Base-by-base conservation (phyloP, 2,888 invertebrate species). In the Dryadula phaetusa region DNA sequence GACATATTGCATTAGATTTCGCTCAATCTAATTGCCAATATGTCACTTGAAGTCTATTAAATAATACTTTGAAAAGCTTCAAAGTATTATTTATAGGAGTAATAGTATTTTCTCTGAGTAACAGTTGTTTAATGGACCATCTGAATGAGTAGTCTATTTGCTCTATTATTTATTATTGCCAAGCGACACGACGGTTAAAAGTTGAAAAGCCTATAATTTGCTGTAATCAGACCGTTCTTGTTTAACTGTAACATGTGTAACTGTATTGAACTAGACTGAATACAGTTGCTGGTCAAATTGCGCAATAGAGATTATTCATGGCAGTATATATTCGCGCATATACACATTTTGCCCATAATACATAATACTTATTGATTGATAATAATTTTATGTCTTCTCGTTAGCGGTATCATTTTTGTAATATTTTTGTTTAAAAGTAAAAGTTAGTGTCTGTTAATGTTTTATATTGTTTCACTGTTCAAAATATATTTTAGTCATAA, bases 231-330 rank as follows among this genome's bases (percentile, higher is more conserved):
- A 66, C 71, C 72, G 70, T 66, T 72, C 66, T 60, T 64, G 72
- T 71, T 72, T 66, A 63, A 66, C 66, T 62, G 67, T 67, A 62
- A 64, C 47, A 46, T 67, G 66, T 61, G 64, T 70, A 71, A 72
- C 71, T 68, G 71, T 70, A 68, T 67, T 64, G 49, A 70, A 73
- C 70, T 74, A 61, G 72, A 70, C 66, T 60, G 69, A 72, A 70
- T 62, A 58, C 52, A 60, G 64, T 67, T 62, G 44, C 67, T 64
- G 49, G 40, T 61, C 25, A 54, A 67, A 64, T 67, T 70, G 32
- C 47, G 47, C 64, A 70, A 70, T 62, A 18, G 42, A 22, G n/a
- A 20, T 53, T 10, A 65, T 56, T 68, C 47, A 70, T 60, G 63
- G 63, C 56, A 14, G 1, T 54, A 54, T 4, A 4, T n/a, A 12